Evolutionary conservation across 2,113 vertebrate species (phyloP), one percentile per base, ranked within the genome.

Genomic region (Scortum barcoo): DNA sequence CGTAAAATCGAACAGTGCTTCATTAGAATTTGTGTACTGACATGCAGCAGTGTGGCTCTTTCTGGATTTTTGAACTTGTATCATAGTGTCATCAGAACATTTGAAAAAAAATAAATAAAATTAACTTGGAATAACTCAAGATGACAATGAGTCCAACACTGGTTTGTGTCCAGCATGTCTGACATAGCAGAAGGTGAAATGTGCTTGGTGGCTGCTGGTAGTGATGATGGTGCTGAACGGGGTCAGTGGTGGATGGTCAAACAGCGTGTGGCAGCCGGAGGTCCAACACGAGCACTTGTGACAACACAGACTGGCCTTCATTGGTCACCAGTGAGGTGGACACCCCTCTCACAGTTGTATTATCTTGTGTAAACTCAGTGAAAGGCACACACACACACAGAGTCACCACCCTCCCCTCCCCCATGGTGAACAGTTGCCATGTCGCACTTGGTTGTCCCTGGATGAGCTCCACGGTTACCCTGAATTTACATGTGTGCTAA

Each of bases 401-500:
- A 80, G 11, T n/a, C 75, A 68, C 28, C 42, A 46, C 56, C 67
- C 61, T 42, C 36, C 60, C 33, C 20, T 1, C 2, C 62, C 48
- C 28, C 58, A 74, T 58, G 19, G 66, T 66, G 71, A 87, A 60
- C 86, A 66, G 79, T 88, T 87, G 84, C 88, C 88, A 85, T 76
- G 83, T 88, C 90, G 28, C 87, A 62, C 81, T 89, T 61, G 87
- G 51, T 89, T 61, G 78, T 91, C 83, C 85, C 80, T 80, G 81
- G 72, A 78, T 75, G 83, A 87, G 87, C 80, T 84, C 87, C 75
- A 83, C 78, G 24, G 81, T 85, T 88, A 71, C 67, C 77, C 76
- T 87, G 86, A 76, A 93, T 91, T 89, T 93, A 90, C 91, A 93
- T 90, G 90, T 82, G 93, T 94, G 91, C 85, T 93, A 94, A 94